phyloP scores from a whole-genome alignment of 2,113 vertebrate species.

The Laterallus jamaicensis region DNA sequence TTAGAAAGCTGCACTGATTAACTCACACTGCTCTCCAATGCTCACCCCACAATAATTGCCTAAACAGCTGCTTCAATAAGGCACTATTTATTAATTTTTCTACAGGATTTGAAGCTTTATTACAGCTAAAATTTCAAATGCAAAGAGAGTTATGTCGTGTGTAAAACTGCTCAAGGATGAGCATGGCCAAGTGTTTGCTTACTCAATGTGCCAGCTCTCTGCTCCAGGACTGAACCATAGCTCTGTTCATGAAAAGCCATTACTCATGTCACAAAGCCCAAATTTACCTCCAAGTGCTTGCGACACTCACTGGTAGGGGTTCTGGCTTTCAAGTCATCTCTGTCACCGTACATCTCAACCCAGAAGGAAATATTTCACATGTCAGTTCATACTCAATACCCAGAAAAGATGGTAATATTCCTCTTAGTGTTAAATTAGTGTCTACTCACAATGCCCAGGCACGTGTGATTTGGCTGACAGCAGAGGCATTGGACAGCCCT shows the following conservation, averaged over 20 bases:
- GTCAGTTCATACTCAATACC: not conserved
- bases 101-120: constrained; percentile 9
- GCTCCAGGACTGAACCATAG: not conserved
- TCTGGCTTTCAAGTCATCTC: not conserved
- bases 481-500: not conserved
- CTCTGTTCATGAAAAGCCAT: not conserved
- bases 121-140: not conserved
- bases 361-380: not conserved
- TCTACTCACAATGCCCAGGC: not conserved
- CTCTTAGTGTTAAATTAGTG: not conserved
- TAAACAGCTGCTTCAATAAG: not conserved
- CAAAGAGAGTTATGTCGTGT: fast-evolving
- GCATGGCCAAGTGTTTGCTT: not conserved
- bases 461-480: not conserved
- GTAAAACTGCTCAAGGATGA: not conserved
- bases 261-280: not conserved
- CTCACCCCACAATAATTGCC: not conserved
- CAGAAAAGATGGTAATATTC: not conserved
- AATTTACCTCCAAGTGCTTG: not conserved
- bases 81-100: constrained; percentile 4
- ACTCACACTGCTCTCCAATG: not conserved
- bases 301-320: not conserved
- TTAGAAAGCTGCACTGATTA: not conserved
- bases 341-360: not conserved
- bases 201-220: not conserved